These are phyloP conservation scores for Luperina nickerlii DNA, from an alignment of 2,888 invertebrate genomes.

Conservation along the genomic window DNA sequence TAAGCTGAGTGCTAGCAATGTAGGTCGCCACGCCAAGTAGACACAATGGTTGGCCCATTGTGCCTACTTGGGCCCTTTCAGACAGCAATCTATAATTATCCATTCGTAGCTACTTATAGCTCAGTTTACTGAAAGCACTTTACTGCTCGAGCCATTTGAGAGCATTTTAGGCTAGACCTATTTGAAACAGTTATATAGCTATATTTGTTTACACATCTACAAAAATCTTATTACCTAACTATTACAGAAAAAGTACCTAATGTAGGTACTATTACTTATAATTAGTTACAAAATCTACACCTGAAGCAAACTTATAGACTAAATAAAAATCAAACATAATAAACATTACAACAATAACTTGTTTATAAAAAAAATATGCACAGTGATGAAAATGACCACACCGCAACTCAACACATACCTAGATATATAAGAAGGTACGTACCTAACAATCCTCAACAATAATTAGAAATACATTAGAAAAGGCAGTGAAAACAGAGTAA, in stretches of 20 bases:
- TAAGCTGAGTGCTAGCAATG: not conserved
- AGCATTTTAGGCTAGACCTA: not conserved
- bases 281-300: slow-evolving; percentile 5
- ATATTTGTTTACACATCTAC: slow-evolving; percentile 14
- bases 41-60: too few relatives aligned
- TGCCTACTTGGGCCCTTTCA: too few relatives aligned
- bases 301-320: slow-evolving; percentile 9
- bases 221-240: slow-evolving; percentile 1
- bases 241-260: slow-evolving; percentile 41
- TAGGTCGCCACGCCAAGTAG: not conserved
- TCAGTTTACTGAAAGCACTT: not conserved
- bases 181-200: slow-evolving; percentile 2
- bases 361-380: not conserved
- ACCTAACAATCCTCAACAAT: slow-evolving; percentile 10
- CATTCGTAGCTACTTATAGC: not conserved
- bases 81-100: slow-evolving; percentile 6
- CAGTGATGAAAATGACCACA: not conserved
- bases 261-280: slow-evolving; percentile 40
- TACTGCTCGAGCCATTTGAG: not conserved
- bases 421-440: not conserved
- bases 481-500: slow-evolving; percentile 56
- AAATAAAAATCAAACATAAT: slow-evolving; percentile 5
- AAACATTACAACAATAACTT: slow-evolving; percentile 7
- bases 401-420: not conserved
- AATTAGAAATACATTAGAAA: slow-evolving; percentile 27